Evolutionary conservation across 2,888 invertebrate genomes (phyloP).

Genomic region (Leptothorax acervorum): DNA sequence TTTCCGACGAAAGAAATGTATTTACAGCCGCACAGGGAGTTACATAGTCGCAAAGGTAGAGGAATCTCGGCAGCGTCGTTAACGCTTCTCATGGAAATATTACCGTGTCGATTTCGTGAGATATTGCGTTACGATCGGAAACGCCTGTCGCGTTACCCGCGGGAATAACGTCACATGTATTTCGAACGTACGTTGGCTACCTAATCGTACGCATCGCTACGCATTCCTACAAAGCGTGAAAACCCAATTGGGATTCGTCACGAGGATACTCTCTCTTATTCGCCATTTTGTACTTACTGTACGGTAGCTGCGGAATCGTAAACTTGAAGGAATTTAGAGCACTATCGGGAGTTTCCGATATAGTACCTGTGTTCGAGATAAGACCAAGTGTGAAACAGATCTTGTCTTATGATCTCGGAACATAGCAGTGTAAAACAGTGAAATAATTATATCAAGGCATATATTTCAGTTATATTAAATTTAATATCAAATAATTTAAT

Average conservation of each 20-base stretch:
- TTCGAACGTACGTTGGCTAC: slow-evolving; percentile 51
- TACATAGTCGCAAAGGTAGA: slow-evolving; percentile 41
- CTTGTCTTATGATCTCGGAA: background rate
- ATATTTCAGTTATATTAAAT: background rate
- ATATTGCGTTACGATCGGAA: slow-evolving; percentile 74
- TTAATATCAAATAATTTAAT: background rate
- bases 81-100: slow-evolving; percentile 75
- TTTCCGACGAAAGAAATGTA: slow-evolving; percentile 70
- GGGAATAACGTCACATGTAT: slow-evolving; percentile 72
- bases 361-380: background rate
- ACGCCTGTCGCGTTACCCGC: slow-evolving; percentile 73
- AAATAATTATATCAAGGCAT: background rate
- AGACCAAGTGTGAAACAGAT: slow-evolving; percentile 6
- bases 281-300: slow-evolving; percentile 8
- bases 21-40: slow-evolving; percentile 70
- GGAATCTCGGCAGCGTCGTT: slow-evolving; percentile 72
- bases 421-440: background rate
- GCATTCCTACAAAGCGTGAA: slow-evolving; percentile 50
- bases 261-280: slow-evolving; percentile 43
- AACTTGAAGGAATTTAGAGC: slow-evolving; percentile 33
- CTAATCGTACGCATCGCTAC: slow-evolving; percentile 65
- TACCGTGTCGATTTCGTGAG: slow-evolving; percentile 75
- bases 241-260: slow-evolving; percentile 63
- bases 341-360: slow-evolving; percentile 28
- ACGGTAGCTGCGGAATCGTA: slow-evolving; percentile 26